Evolutionary conservation across 2,888 invertebrate genomes (phyloP).

Genomic region (Cryptocephalus primarius): DNA sequence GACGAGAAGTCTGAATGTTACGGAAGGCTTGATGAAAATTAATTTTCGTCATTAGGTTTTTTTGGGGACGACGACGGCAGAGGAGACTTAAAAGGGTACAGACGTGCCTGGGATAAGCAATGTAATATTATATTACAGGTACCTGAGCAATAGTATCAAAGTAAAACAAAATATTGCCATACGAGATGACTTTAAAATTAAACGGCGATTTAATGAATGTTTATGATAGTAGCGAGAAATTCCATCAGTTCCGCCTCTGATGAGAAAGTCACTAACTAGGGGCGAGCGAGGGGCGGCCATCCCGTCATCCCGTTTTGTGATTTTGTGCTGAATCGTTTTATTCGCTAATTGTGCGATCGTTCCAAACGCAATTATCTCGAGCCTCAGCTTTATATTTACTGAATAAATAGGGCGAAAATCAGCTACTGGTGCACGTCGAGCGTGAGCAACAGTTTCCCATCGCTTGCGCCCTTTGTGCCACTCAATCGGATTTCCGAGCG

Average conservation of each 20-base stretch:
- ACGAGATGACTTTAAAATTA: too few relatives aligned
- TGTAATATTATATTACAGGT: too few relatives aligned
- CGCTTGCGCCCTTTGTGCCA: slow-evolving; percentile 6
- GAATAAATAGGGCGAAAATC: slow-evolving; percentile 32
- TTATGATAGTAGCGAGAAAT: slow-evolving; percentile 1
- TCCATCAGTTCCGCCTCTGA: slow-evolving; percentile 1
- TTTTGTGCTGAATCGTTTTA: slow-evolving; percentile 34
- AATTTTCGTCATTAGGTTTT: too few relatives aligned
- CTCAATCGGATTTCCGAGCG: background rate
- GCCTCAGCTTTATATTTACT: slow-evolving; percentile 31
- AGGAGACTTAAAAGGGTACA: too few relatives aligned
- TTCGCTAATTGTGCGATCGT: slow-evolving; percentile 36
- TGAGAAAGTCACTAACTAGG: slow-evolving; percentile 4
- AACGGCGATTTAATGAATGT: too few relatives aligned
- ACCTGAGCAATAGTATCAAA: too few relatives aligned
- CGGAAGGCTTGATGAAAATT: too few relatives aligned
- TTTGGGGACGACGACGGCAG: too few relatives aligned
- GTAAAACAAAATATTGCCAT: too few relatives aligned
- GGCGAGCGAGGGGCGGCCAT: too few relatives aligned
- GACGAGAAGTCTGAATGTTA: background rate
- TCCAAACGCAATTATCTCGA: slow-evolving; percentile 36
- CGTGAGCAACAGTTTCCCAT: slow-evolving; percentile 27
- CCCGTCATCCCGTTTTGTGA: slow-evolving; percentile 14
- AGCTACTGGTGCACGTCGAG: too few relatives aligned
- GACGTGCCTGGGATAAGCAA: too few relatives aligned